Evolutionary conservation across 2,113 vertebrate genomes (phyloP), one percentile per base, ranked within the genome.

Genomic region (Phoenicopterus ruber): DNA sequence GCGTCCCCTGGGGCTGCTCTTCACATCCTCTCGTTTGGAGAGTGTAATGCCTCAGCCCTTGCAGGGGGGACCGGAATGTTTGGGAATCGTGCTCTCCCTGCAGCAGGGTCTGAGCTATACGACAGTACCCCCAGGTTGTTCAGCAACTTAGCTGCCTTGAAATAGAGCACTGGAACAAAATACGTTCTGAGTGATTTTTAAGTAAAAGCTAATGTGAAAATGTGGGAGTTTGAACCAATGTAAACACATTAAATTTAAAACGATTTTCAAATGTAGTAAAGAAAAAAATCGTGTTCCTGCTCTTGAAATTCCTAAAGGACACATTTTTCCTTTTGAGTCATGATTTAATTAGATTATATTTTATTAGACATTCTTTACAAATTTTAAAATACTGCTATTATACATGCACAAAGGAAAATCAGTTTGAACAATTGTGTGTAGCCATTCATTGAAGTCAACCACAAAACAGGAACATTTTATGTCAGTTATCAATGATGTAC

Each of bases 351-450:
- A 98, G 98, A 97, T 98, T 98, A 98, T 97, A 97, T 98, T 98
- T 98, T 98, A 98, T 98, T 98, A 98, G 96, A 98, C 97, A 96
- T 98, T 98, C 96, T 98, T 98, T 98, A 98, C 97, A 98, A 98
- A 98, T 97, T 97, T 97, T 97, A 98, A 98, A 98, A 98, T 98
- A 98, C 92, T 96, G 97, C 98, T 97, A 97, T 98, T 98, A 98
- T 98, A 98, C 98, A 98, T 97, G 98, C 97, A 95, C 94, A 95
- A 92, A 98, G 90, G 95, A 96, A 97, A 98, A 97, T 94, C 90
- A 86, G 36, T 93, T 95, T 97, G 92, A 96, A 93, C 97, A 97
- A 96, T 86, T 97, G 74, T 96, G 86, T 97, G 90, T 96, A 97
- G 91, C 96, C 94, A 97, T 97, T 95, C 92, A 93, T 92, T 97